Percentiles rank a stretch among this genome's conserved stretches.
These are phyloP conservation scores for Dermatophagoides farinae DNA, from an alignment of 1,140 invertebrate species.

Conservation along the genomic window DNA sequence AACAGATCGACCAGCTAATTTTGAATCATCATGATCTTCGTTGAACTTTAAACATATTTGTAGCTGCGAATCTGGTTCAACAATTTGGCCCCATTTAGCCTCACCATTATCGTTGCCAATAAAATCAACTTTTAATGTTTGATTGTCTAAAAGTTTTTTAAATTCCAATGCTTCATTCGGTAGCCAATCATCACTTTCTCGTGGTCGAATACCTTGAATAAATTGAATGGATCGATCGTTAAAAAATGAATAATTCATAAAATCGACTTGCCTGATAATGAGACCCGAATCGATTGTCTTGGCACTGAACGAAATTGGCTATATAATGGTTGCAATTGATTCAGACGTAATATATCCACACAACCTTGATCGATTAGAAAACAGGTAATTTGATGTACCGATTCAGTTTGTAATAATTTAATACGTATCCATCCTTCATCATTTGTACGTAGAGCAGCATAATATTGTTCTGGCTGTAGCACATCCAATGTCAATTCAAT, in stretches of 20 bases:
- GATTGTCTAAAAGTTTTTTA: background rate
- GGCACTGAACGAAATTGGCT: conserved; percentile 5
- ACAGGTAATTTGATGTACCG: background rate
- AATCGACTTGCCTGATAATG: conserved; percentile 3
- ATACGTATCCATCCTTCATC: background rate
- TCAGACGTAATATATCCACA: background rate
- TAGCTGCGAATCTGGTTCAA: no score
- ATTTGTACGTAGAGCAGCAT: background rate
- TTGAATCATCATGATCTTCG: background rate
- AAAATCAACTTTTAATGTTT: background rate
- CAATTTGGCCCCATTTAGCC: no score
- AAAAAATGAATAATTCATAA: background rate
- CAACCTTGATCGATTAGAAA: conserved; percentile 8
- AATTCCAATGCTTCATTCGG: background rate
- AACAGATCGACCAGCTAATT: background rate
- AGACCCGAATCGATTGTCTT: conserved; percentile 3
- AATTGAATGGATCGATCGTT: background rate
- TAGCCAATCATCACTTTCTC: background rate
- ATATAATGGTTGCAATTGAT: conserved; percentile 11
- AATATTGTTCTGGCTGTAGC: background rate
- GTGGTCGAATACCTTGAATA: background rate
- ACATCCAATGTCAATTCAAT: background rate
- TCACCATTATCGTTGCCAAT: background rate
- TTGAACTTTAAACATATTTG: no score
- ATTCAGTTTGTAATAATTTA: background rate